A percentile compares a stretch with the other conserved stretches of the same genome.
phyloP scores from a whole-genome alignment of 2,888 invertebrate species.

The Suillia variegata region DNA sequence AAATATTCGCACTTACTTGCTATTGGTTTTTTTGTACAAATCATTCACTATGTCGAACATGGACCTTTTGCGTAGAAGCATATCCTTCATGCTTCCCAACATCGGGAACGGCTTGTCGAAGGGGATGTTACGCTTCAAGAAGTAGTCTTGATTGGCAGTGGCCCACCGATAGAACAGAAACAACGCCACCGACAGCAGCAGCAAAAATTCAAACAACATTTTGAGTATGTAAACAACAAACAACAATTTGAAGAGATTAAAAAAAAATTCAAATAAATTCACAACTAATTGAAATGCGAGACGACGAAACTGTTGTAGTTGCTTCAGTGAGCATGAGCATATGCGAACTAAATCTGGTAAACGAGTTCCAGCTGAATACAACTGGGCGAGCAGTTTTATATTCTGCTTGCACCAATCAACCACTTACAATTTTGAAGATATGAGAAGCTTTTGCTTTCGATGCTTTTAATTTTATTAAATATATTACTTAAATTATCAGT shows the following conservation, averaged over 20 bases:
- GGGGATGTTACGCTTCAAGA: slow-evolving; percentile 42
- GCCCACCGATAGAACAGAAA: slow-evolving; percentile 47
- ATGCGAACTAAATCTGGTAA: neutral
- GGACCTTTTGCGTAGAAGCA: slow-evolving; percentile 59
- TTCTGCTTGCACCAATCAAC: no score
- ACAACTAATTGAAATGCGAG: neutral
- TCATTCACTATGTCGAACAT: slow-evolving; percentile 62
- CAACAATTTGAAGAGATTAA: neutral
- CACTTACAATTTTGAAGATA: no score
- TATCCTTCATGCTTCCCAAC: slow-evolving; percentile 40
- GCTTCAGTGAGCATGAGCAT: no score
- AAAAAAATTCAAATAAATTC: neutral
- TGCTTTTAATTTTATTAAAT: no score
- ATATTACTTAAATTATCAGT: no score
- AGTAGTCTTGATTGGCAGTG: slow-evolving; percentile 39
- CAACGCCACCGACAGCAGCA: slow-evolving; percentile 30
- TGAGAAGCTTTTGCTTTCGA: no score
- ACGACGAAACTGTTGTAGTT: no score
- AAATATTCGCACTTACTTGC: slow-evolving; percentile 59
- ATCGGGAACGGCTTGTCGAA: slow-evolving; percentile 36
- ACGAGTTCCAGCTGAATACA: no score
- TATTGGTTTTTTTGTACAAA: slow-evolving; percentile 60
- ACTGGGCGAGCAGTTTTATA: no score
- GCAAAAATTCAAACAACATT: slow-evolving; percentile 42
- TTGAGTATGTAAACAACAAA: slow-evolving; percentile 4